These are phyloP conservation scores for Cathartes aura DNA, from an alignment of 2,113 vertebrate species.

Conservation along the genomic window DNA sequence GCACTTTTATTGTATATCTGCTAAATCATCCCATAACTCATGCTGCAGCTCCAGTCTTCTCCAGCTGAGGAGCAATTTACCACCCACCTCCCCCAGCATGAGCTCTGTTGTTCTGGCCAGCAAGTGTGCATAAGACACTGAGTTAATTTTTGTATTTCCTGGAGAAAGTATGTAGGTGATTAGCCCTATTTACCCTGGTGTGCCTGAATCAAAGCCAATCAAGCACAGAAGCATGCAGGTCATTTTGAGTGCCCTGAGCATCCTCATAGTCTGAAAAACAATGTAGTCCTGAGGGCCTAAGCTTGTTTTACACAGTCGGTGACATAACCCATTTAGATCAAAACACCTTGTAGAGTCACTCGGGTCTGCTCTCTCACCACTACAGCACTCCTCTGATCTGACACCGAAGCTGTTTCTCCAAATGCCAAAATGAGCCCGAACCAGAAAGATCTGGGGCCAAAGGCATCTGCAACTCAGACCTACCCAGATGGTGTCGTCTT, in stretches of 20 bases:
- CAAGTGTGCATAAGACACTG: not conserved
- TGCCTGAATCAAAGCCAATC: not conserved
- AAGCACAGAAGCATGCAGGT: not conserved
- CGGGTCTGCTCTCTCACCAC: not conserved
- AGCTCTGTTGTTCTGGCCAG: not conserved
- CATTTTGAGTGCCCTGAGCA: not conserved
- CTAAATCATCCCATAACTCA: not conserved
- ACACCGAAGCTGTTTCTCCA: not conserved
- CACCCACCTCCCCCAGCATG: not conserved
- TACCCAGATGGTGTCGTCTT: slow-evolving; percentile 86
- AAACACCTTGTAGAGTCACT: not conserved
- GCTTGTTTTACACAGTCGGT: not conserved
- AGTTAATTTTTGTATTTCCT: not conserved
- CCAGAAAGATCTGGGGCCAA: not conserved
- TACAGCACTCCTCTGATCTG: not conserved
- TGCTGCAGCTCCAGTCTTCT: not conserved
- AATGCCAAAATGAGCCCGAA: not conserved
- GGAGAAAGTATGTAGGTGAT: not conserved
- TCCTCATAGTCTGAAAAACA: not conserved
- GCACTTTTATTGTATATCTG: not conserved
- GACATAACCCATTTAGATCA: not conserved
- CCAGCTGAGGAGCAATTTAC: slow-evolving; percentile 30
- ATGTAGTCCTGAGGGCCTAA: not conserved
- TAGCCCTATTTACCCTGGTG: not conserved
- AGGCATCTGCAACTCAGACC: not conserved